Conservation (phyloP, 35 echinoderm and acorn worm species). For the Strongylocentrotus purpuratus region DNA sequence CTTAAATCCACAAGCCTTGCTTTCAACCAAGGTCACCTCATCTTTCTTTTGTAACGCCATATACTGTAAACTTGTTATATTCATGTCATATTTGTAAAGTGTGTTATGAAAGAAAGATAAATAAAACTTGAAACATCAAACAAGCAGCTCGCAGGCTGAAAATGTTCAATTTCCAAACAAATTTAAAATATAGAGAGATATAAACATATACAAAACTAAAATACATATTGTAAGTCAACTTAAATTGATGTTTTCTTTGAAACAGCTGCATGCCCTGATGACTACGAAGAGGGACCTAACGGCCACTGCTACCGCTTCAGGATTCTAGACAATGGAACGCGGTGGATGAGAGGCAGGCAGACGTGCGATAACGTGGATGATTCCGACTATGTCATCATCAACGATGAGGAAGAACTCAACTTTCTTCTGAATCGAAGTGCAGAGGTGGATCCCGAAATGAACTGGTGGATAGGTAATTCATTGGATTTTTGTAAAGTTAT, state of each 20-base stretch:
- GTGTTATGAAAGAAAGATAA: too few relatives aligned
- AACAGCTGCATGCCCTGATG: constrained; percentile 49
- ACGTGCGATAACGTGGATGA: constrained; percentile 51
- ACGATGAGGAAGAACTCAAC: constrained; percentile 60
- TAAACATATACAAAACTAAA: too few relatives aligned
- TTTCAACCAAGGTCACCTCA: too few relatives aligned
- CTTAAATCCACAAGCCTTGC: too few relatives aligned
- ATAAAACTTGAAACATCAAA: too few relatives aligned
- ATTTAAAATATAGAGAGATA: too few relatives aligned
- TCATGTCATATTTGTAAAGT: too few relatives aligned
- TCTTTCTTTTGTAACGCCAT: too few relatives aligned
- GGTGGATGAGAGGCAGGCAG: constrained; percentile 63
- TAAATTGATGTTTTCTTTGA: neutral
- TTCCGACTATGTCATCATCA: constrained; percentile 66
- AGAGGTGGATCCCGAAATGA: constrained; percentile 34
- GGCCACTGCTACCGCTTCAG: constrained; percentile 54
- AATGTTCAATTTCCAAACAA: too few relatives aligned
- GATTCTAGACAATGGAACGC: neutral
- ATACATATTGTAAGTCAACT: too few relatives aligned
- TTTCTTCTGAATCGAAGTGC: constrained; percentile 59
- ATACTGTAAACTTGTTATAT: too few relatives aligned
- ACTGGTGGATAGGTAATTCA: constrained; percentile 76
- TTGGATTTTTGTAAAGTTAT: neutral
- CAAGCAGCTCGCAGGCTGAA: too few relatives aligned
- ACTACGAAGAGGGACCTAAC: constrained; percentile 62